Evolutionary conservation across 2,888 invertebrate species (phyloP).

Genomic region (Malthinus seriepunctatus): DNA sequence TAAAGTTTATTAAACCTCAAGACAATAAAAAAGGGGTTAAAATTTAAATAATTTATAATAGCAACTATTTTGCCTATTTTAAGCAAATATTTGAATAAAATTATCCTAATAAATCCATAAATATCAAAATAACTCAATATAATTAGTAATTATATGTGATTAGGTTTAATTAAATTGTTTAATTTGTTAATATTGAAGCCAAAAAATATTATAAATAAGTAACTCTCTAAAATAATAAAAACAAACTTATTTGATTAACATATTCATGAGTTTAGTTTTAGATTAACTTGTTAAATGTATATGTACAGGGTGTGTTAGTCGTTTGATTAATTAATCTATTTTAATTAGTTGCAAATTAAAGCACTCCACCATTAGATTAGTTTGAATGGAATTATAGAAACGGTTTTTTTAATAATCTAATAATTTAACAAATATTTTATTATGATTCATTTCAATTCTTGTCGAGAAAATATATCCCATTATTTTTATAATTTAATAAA

Average conservation of each 20-base stretch:
- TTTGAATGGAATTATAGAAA: slow-evolving; percentile 4
- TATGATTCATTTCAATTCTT: no score
- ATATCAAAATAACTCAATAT: background rate
- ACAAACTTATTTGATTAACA: slow-evolving; percentile 24
- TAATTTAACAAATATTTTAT: no score
- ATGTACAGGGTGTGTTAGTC: slow-evolving; percentile 21
- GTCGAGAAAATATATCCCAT: no score
- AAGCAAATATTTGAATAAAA: no score
- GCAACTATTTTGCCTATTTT: no score
- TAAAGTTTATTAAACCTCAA: no score
- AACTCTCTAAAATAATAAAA: slow-evolving; percentile 11
- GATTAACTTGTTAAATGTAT: slow-evolving; percentile 28
- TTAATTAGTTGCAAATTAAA: slow-evolving; percentile 29
- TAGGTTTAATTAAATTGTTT: background rate
- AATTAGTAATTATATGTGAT: background rate
- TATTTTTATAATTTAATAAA: no score
- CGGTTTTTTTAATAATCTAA: background rate
- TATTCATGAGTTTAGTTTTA: slow-evolving; percentile 30
- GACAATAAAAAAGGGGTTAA: no score
- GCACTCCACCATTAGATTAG: slow-evolving; percentile 11
- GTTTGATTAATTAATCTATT: slow-evolving; percentile 33
- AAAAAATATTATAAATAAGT: background rate
- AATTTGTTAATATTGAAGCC: background rate
- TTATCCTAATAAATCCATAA: no score
- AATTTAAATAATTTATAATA: no score